Conservation (phyloP, 2,113 vertebrate genomes). For the Pelvicachromis taeniatus region DNA sequence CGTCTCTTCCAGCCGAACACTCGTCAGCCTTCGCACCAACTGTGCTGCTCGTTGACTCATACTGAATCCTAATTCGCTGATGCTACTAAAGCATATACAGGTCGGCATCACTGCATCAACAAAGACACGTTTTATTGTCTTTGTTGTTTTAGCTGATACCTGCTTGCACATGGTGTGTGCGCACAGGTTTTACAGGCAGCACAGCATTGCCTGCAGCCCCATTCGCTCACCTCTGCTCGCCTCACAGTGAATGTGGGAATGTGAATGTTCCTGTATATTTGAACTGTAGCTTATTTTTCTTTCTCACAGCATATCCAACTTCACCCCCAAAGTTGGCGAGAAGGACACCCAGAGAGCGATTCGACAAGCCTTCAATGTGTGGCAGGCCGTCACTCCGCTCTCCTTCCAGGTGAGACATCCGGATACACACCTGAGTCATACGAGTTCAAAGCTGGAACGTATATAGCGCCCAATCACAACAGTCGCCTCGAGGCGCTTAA, state of each 20-base stretch:
- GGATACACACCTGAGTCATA: not conserved
- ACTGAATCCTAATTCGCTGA: not conserved
- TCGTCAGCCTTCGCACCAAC: not conserved
- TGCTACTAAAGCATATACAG: too few species aligned
- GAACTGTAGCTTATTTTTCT: not conserved
- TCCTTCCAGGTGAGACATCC: constrained; percentile 79
- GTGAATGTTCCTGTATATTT: not conserved
- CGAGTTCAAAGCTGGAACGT: not conserved
- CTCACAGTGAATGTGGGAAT: not conserved
- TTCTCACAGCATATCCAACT: constrained; percentile 89
- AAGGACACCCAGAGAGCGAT: constrained; percentile 93
- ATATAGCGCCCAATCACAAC: not conserved
- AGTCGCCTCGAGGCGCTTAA: not conserved
- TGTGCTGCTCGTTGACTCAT: not conserved
- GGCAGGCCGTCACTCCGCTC: constrained; percentile 94
- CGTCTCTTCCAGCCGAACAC: not conserved
- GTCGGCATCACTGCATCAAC: not conserved
- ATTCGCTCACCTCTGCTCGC: fast-evolving
- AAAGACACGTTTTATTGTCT: not conserved
- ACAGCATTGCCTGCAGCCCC: fast-evolving
- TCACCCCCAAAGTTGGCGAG: constrained; percentile 96
- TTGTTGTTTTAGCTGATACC: not conserved
- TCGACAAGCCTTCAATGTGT: constrained; percentile 95
- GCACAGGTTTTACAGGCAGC: not conserved
- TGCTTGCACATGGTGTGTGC: fast-evolving